These are phyloP conservation scores for Lagopus leucura DNA, from an alignment of 2,113 vertebrate genomes.

Conservation along the genomic window DNA sequence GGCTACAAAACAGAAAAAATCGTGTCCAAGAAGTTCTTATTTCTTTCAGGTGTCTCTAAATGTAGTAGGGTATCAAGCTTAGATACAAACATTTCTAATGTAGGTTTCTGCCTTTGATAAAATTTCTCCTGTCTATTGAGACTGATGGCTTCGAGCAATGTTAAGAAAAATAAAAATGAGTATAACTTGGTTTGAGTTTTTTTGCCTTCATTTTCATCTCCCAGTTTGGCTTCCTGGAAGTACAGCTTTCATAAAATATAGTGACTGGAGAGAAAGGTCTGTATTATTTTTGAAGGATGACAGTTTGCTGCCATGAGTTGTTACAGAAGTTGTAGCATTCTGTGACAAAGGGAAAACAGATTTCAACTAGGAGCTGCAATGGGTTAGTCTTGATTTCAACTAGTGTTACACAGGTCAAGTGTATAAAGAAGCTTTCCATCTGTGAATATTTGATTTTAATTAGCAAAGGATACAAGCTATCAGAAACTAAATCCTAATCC, in stretches of 20 bases:
- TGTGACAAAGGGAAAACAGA: conserved; percentile 27
- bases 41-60: background rate
- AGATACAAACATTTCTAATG: background rate
- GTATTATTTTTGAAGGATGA: conserved; percentile 11
- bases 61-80: background rate
- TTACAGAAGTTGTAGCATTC: conserved; percentile 17
- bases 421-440: conserved; percentile 33
- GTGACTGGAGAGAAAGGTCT: background rate
- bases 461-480: conserved; percentile 20
- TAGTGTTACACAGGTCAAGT: conserved; percentile 22
- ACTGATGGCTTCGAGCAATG: background rate
- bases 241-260: conserved; percentile 16
- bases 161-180: background rate
- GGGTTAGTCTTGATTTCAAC: conserved; percentile 25
- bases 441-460: conserved; percentile 62
- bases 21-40: background rate
- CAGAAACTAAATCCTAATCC: conserved; percentile 32
- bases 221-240: background rate
- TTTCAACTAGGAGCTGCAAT: conserved; percentile 2
- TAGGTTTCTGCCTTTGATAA: background rate
- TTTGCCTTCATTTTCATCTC: background rate
- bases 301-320: background rate
- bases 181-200: background rate
- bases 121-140: background rate
- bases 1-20: background rate